Conservation (phyloP, 2,113 vertebrate species). For the Toxotes chatareus region DNA sequence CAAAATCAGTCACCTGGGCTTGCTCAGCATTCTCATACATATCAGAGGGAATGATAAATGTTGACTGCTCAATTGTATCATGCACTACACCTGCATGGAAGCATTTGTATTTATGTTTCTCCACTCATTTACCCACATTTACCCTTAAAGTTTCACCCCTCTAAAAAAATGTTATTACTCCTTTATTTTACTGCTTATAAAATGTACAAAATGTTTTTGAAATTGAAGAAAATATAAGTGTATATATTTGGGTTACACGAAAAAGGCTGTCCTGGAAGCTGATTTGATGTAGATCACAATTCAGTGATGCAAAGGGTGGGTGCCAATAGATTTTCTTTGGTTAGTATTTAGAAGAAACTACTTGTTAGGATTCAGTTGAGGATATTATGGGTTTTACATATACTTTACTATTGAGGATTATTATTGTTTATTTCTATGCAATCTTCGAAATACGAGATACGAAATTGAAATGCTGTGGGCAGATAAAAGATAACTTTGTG, state of each 20-base stretch:
- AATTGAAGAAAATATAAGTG: neutral
- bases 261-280: neutral
- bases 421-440: no score
- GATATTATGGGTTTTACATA: no score
- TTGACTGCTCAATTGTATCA: neutral
- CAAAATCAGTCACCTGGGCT: neutral
- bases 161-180: neutral
- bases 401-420: no score
- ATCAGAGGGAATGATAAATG: neutral
- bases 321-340: neutral
- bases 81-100: neutral
- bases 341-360: neutral
- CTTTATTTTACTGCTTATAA: neutral
- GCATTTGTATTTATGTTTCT: neutral
- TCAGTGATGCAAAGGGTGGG: neutral
- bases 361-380: no score
- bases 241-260: neutral
- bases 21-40: neutral
- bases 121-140: neutral
- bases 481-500: neutral
- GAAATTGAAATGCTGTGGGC: neutral
- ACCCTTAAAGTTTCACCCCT: neutral
- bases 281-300: no score
- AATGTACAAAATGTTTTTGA: neutral
- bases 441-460: no score